Conservation (phyloP, 2,888 invertebrate genomes). For the Hemithea aestivaria region DNA sequence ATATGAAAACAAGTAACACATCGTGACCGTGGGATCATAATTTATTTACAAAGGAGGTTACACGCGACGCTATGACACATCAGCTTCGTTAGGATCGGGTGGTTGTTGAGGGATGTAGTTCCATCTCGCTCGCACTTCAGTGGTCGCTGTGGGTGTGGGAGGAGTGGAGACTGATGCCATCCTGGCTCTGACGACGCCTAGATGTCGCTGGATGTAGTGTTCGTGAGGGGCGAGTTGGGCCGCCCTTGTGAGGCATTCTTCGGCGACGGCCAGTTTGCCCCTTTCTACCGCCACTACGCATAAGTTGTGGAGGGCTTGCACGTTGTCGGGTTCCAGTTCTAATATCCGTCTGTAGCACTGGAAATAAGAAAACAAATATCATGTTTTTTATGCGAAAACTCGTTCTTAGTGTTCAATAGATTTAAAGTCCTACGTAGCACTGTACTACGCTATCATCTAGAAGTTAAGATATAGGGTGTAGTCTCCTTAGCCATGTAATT, state of each 20-base stretch:
- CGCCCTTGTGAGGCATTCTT: conserved; percentile 89
- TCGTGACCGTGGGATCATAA: background rate
- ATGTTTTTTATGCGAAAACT: too few species aligned
- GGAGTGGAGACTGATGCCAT: conserved; percentile 32
- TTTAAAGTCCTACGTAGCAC: too few species aligned
- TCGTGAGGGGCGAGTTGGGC: conserved; percentile 91
- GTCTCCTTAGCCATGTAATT: too few species aligned
- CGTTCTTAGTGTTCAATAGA: too few species aligned
- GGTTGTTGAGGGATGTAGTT: conserved; percentile 75
- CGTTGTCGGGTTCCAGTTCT: conserved; percentile 92
- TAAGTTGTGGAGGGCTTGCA: conserved; percentile 96
- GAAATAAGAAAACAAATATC: too few species aligned
- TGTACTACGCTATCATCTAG: too few species aligned
- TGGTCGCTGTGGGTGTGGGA: conserved; percentile 30
- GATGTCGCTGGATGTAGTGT: conserved; percentile 93
- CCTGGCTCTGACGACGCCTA: conserved; percentile 90
- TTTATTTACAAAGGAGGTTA: conserved; percentile 14
- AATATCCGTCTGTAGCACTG: conserved; percentile 95
- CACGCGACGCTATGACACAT: conserved; percentile 52
- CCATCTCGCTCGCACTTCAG: conserved; percentile 69
- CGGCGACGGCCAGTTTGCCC: conserved; percentile 90
- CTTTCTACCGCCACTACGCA: conserved; percentile 97
- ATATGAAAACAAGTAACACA: too few species aligned
- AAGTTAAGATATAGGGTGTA: too few species aligned
- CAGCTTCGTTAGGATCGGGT: conserved; percentile 66